Base-by-base conservation (phyloP, 2,888 invertebrate species). In the Spisula subtruncata region DNA sequence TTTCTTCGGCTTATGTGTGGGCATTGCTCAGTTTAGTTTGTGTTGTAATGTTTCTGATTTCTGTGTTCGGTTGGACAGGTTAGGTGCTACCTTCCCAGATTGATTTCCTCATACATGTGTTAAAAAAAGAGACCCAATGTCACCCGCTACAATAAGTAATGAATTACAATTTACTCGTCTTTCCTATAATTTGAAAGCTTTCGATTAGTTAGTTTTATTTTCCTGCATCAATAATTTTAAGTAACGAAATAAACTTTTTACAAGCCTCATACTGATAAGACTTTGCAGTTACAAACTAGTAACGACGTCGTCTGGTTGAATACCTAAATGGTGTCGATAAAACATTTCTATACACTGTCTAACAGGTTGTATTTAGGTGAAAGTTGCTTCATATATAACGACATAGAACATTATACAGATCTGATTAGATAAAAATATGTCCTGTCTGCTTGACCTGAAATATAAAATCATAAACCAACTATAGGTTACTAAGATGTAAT, bases 371-470 rank as follows among this genome's bases (percentile, higher is more conserved):
- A 75, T 18, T 75, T 0, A 75, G 35, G 75, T 35, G 25, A 35
- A 35, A 41, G 16, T 35, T 32, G 18, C 75, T 18, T 16, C 32
- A 75, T 75, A 75, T 35, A 32, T 35, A 25, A 35, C 25, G 75
- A 35, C 75, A 32, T 75, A 18, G 75, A 75, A 35, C 29, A 32
- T 12, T 35, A 18, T 32, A 16, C 29, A 75, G 32, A 75, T 16
- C 35, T 75, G 75, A 75, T 75, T 35, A 75, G 75, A 75, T 75
- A 75, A 35, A 71, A 75, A 35, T 6, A 16, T 75, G 35, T 75
- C 29, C 35, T 18, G 35, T 14, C 32, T 75, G 35, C 35, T 35
- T 75, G 35, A 35, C 4, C 75, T 32, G 16, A 16, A 29, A 35
- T 18, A 75, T 75, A 35, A 75, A 32, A 32, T 32, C 25, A 32